Base-by-base conservation (phyloP, 2,888 invertebrate species). In the Falcaria lacertinaria region DNA sequence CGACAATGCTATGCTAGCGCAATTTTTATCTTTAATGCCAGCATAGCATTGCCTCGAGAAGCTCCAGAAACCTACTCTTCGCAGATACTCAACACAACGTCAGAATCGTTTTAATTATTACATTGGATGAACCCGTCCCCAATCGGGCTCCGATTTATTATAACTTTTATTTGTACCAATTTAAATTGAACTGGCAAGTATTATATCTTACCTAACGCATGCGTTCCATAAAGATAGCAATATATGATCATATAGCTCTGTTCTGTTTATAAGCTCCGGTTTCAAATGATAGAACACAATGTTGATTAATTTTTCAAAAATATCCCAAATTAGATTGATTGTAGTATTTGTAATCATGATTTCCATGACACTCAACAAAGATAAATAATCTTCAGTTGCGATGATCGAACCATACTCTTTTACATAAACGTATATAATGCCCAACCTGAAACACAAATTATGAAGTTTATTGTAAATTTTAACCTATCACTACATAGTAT, bases 191-290 rank as follows among this genome's bases (percentile, higher is more conserved):
- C 16, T 33, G 1, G 15, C 6, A n/a, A 42, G n/a, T n/a, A n/a
- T n/a, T n/a, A 37, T 36, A 14, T 33, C 58, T 65, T 61, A 86
- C 89, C 89, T 81, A 7, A 87, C 74, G 62, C 81, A 82, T 5
- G 78, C 69, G 58, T 80, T 87, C 88, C 88, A 89, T 2, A 90
- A 49, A 1, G 67, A 65, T 13, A 65, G 39, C 15, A 74, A 37
- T 15, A 54, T 44, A 28, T 52, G 55, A 25, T 62, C 62, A 47
- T 54, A 54, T 13, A 69, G 61, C 14, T 61, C 56, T 36, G 55
- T 59, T 45, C 55, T 54, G 19, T 42, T 47, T n/a, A 41, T 35
- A 14, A 32, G 43, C 8, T 45, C 44, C 36, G 41, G 38, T 40
- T 39, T 32, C 22, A 72, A 43, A 37, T 58, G 60, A 33, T 66